These are phyloP conservation scores for Phylloscopus collybita DNA, from an alignment of 2,797 vertebrate genomes.

Conservation along the genomic window DNA sequence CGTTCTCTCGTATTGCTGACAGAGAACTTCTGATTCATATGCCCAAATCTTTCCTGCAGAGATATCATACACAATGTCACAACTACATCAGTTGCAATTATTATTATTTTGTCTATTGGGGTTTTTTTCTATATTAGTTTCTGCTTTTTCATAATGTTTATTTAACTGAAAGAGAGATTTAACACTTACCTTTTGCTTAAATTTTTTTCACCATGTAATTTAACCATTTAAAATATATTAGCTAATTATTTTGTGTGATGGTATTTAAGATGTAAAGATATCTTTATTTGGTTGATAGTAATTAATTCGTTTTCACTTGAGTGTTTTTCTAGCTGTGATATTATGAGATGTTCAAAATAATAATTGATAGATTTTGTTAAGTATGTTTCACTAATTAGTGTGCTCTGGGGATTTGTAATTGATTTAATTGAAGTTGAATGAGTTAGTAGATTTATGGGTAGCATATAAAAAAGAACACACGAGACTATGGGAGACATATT, in stretches of 20 bases:
- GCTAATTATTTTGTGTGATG: not conserved
- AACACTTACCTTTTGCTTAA: not conserved
- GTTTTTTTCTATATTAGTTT: fast-evolving
- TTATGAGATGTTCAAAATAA: conserved; percentile 60
- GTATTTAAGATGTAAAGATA: conserved; percentile 33
- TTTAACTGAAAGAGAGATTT: not conserved
- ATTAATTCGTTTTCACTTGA: conserved; percentile 66
- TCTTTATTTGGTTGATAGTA: conserved; percentile 50
- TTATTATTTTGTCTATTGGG: not conserved
- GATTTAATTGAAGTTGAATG: conserved; percentile 59
- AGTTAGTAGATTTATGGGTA: conserved; percentile 32
- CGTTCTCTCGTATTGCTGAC: not conserved
- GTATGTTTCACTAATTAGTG: conserved; percentile 59
- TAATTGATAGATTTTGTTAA: conserved; percentile 63
- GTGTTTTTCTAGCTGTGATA: conserved; percentile 59
- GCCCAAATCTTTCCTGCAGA: not conserved
- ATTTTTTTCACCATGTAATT: not conserved
- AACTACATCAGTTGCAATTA: not conserved
- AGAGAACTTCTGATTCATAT: not conserved
- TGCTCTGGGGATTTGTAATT: conserved; percentile 60
- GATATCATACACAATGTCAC: not conserved
- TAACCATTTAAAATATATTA: conserved; percentile 21
- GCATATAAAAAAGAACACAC: conserved; percentile 27
- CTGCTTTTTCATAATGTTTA: not conserved
- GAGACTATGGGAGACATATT: not conserved